Evolutionary conservation across 2,888 invertebrate genomes (phyloP).

Genomic region (Tiphia femorata): DNA sequence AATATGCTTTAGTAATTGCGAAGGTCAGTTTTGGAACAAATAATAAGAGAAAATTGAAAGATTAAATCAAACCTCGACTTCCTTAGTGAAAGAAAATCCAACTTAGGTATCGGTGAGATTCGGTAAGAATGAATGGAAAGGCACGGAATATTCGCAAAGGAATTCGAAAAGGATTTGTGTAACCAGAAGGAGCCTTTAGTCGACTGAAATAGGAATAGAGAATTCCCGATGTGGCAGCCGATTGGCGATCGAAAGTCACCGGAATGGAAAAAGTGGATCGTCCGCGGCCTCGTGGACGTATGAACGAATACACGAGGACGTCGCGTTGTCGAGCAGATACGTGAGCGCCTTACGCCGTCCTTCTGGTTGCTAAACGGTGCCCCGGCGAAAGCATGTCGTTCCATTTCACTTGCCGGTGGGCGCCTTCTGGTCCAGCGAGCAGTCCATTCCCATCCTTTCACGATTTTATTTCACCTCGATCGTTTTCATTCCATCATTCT

Average conservation of each 20-base stretch:
- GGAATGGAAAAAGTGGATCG: slow-evolving; percentile 45
- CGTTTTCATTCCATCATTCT: not conserved
- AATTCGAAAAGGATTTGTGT: too few species aligned
- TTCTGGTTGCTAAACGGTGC: slow-evolving; percentile 34
- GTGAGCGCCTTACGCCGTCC: slow-evolving; percentile 19
- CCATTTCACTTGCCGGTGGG: slow-evolving; percentile 46
- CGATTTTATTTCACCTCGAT: slow-evolving; percentile 20
- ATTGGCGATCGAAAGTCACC: slow-evolving; percentile 49
- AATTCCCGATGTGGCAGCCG: too few species aligned
- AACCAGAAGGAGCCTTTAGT: too few species aligned
- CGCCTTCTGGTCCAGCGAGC: slow-evolving; percentile 23
- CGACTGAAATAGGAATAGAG: too few species aligned
- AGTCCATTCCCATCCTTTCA: slow-evolving; percentile 12
- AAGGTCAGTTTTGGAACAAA: too few species aligned
- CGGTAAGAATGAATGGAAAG: too few species aligned
- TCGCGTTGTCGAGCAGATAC: slow-evolving; percentile 7
- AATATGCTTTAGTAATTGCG: too few species aligned
- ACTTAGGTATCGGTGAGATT: too few species aligned
- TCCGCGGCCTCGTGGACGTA: slow-evolving; percentile 6
- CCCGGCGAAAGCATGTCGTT: slow-evolving; percentile 52
- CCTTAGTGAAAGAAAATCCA: too few species aligned
- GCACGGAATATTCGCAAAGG: too few species aligned
- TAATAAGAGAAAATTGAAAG: too few species aligned
- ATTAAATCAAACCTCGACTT: too few species aligned
- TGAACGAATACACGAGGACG: slow-evolving; percentile 1